Evolutionary conservation across 2,113 vertebrate genomes (phyloP), one percentile per base, ranked within the genome.

Genomic region (Cariama cristata): DNA sequence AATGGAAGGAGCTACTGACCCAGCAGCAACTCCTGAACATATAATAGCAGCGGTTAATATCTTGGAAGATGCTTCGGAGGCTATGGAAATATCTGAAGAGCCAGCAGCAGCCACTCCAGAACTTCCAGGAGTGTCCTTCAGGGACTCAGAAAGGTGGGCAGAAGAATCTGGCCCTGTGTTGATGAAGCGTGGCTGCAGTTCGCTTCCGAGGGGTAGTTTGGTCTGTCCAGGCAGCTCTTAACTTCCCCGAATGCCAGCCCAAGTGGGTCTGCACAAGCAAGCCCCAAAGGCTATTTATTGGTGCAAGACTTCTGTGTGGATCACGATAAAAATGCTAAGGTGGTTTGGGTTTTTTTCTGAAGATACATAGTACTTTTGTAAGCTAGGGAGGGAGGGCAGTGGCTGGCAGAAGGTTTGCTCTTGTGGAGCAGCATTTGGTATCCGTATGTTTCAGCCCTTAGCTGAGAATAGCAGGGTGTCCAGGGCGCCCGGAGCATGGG

Each of bases 391-490:
- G 26, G 49, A 8, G 67, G 68, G 35, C 33, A 14, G 58, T 12
- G 30, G 35, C 74, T 79, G n/a, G 16, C 18, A 5, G 38, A 18
- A 86, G 76, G 23, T 30, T 59, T 47, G 75, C 42, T 83, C 21
- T 79, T 0, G 0, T 14, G 80, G 62, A 49, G 55, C 44, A 35
- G 52, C 0, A 0, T 6, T 83, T 56, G 73, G 10, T 38, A 5
- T 15, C 38, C 0, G 0, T 15, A 1, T 5, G 40, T 32, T 9
- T 80, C 47, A 66, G 23, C 42, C 53, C 20, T 8, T n/a, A 21
- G 67, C 7, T 1, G 2, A 52, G 75, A 64, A 8, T 1, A 27
- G 56, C 32, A 59, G 60, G 32, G 35, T 19, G 20, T 38, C 58
- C 42, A 30, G 30, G 44, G 26, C 14, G 9, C 33, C 0, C 4